phyloP scores from a whole-genome alignment of 2,888 invertebrate species.

The Coenonympha arcania region DNA sequence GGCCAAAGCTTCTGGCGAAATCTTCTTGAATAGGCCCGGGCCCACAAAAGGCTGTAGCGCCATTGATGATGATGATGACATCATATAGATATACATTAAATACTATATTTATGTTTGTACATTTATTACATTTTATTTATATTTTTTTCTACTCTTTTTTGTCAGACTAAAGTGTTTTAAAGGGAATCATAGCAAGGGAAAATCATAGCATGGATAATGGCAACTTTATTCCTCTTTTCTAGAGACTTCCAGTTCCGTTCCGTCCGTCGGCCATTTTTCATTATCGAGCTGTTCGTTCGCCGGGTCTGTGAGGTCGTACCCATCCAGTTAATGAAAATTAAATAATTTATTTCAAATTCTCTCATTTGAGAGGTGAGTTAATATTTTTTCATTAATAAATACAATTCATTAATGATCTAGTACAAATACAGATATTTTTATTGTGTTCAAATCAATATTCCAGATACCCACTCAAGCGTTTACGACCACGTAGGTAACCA shows the following conservation, averaged over 20 bases:
- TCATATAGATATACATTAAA: too few relatives aligned
- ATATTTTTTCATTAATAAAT: background rate
- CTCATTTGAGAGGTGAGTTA: slow-evolving; percentile 68
- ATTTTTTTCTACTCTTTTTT: too few relatives aligned
- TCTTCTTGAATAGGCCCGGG: too few relatives aligned
- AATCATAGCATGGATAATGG: background rate
- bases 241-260: slow-evolving; percentile 40
- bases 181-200: too few relatives aligned
- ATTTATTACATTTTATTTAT: too few relatives aligned
- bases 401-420: background rate
- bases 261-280: slow-evolving; percentile 36
- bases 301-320: slow-evolving; percentile 60
- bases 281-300: slow-evolving; percentile 78
- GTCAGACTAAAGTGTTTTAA: too few relatives aligned
- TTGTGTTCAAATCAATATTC: slow-evolving; percentile 31
- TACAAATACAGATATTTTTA: background rate
- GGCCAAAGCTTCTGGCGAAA: too few relatives aligned
- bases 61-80: too few relatives aligned
- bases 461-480: slow-evolving; percentile 61
- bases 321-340: slow-evolving; percentile 57
- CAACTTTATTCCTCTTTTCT: slow-evolving; percentile 8
- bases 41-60: too few relatives aligned
- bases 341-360: slow-evolving; percentile 55
- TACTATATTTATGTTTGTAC: too few relatives aligned
- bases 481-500: slow-evolving; percentile 48